A percentile compares a stretch with the other conserved stretches of the same genome.
Evolutionary conservation across 2,113 vertebrate genomes (phyloP).

Genomic region (Herpailurus yagouaroundi): DNA sequence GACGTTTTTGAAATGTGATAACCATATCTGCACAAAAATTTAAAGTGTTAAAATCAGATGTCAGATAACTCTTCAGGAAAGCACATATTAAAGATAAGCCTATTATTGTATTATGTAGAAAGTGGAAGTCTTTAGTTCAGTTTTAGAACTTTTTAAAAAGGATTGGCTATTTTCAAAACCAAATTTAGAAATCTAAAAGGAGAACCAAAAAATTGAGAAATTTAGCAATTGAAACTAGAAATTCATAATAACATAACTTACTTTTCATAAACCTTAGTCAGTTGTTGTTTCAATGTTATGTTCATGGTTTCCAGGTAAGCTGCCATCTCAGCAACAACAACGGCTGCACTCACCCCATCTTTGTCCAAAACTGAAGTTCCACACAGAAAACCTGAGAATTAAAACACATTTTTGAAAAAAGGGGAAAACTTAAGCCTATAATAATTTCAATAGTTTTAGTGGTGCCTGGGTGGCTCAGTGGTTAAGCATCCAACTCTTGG

Average conservation of each 20-base stretch:
- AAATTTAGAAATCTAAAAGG: conserved; percentile 34
- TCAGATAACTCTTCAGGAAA: neutral
- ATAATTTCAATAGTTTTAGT: neutral
- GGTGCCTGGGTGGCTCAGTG: too few relatives aligned
- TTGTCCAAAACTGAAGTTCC: conserved; percentile 93
- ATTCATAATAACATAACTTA: conserved; percentile 77
- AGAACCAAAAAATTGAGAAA: neutral
- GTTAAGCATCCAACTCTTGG: too few relatives aligned
- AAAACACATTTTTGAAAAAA: conserved; percentile 31
- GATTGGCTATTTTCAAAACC: neutral
- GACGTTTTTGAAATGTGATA: conserved; percentile 94
- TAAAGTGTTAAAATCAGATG: conserved; percentile 64
- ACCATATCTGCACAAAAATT: conserved; percentile 90
- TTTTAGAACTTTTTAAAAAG: conserved; percentile 46
- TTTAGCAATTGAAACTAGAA: neutral
- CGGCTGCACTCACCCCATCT: conserved; percentile 96
- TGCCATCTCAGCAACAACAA: conserved; percentile 94
- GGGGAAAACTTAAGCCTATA: neutral
- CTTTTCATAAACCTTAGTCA: conserved; percentile 91
- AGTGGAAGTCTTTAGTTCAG: neutral
- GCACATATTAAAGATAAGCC: neutral
- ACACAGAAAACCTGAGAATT: conserved; percentile 92
- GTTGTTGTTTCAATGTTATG: conserved; percentile 89
- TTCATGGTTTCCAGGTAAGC: conserved; percentile 88
- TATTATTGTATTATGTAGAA: conserved; percentile 31